Evolutionary conservation across 2,797 vertebrate genomes (phyloP).

Genomic region (Choloepus didactylus): DNA sequence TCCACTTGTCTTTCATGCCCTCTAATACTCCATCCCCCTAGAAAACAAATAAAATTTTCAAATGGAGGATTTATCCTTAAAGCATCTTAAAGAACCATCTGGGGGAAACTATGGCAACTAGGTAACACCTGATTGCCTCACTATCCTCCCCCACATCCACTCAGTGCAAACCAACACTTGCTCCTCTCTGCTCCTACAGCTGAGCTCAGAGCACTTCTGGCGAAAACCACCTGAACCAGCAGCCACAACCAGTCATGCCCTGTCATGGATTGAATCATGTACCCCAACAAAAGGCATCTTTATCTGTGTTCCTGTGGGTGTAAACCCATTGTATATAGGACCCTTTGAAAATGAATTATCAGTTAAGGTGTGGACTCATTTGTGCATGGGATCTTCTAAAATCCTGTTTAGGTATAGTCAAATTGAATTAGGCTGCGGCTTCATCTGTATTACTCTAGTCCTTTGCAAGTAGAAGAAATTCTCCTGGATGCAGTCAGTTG

Average conservation of each 20-base stretch:
- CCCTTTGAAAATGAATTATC: too few species aligned
- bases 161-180: background rate
- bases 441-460: too few species aligned
- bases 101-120: background rate
- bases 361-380: too few species aligned
- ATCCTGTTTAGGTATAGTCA: too few species aligned
- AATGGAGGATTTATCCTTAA: background rate
- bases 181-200: background rate
- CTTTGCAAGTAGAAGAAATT: too few species aligned
- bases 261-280: too few species aligned
- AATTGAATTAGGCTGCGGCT: too few species aligned
- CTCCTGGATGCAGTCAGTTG: too few species aligned
- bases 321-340: too few species aligned
- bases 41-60: background rate
- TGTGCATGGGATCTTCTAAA: too few species aligned
- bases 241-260: background rate
- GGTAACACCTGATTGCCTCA: background rate
- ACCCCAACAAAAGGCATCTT: too few species aligned
- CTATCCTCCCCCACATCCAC: background rate
- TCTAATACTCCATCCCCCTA: background rate
- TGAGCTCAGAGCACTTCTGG: background rate
- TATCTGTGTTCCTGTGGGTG: too few species aligned
- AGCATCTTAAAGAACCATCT: background rate
- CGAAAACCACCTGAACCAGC: background rate
- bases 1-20: background rate